phyloP scores from a whole-genome alignment of 2,113 vertebrate species.

The Panthera tigris region DNA sequence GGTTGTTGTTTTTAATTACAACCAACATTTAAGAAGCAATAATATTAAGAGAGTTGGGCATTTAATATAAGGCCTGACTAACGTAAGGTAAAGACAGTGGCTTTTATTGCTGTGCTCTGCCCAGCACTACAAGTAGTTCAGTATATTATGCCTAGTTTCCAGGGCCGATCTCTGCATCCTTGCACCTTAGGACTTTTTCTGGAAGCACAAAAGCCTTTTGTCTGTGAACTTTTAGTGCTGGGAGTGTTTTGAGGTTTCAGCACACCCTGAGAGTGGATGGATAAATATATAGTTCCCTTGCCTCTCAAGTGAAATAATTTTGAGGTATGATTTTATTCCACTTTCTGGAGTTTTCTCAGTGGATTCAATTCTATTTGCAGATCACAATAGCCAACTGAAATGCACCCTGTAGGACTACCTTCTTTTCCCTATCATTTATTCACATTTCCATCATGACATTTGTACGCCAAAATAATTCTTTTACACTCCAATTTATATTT shows the following conservation, averaged over 20 bases:
- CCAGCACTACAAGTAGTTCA: neutral
- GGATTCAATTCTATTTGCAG: neutral
- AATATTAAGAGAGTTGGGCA: neutral
- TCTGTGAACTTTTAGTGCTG: neutral
- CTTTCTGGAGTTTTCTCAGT: neutral
- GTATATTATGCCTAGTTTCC: neutral
- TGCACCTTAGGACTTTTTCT: neutral
- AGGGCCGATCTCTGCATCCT: neutral
- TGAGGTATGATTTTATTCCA: neutral
- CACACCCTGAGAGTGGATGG: neutral
- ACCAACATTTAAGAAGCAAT: neutral
- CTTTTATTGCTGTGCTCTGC: neutral
- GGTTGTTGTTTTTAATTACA: neutral
- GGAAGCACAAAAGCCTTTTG: neutral
- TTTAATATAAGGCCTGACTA: neutral
- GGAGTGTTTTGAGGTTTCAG: neutral
- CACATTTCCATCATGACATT: neutral
- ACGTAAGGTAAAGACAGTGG: neutral
- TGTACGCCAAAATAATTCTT: neutral
- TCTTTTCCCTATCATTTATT: neutral
- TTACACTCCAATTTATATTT: neutral
- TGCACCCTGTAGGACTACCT: neutral
- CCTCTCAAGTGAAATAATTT: neutral
- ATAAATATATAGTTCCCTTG: neutral
- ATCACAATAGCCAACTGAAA: neutral